Conservation (phyloP, 2,888 invertebrate genomes). For the Beris morrisii region DNA sequence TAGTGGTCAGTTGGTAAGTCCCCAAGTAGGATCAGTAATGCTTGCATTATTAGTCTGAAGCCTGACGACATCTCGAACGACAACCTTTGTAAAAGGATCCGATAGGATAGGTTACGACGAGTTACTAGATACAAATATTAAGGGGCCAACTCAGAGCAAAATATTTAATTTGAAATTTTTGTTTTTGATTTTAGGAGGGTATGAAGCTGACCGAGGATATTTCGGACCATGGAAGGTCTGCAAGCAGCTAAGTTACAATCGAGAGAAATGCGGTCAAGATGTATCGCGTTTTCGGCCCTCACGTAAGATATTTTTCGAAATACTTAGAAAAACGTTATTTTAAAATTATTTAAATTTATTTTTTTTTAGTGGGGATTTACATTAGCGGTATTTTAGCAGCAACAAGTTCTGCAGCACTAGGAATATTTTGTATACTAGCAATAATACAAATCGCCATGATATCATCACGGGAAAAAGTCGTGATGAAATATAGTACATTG, state of each 20-base stretch:
- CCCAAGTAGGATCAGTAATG: no score
- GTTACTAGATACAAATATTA: no score
- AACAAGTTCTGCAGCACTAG: constrained; percentile 72
- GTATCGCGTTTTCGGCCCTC: constrained; percentile 77
- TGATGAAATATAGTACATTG: constrained; percentile 74
- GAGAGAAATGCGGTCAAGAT: constrained; percentile 79
- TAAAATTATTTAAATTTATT: background rate
- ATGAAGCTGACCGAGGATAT: constrained; percentile 76
- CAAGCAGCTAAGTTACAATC: constrained; percentile 76
- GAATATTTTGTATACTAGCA: constrained; percentile 76
- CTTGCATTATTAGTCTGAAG: no score
- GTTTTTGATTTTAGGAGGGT: constrained; percentile 60
- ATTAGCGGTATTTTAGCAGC: constrained; percentile 79
- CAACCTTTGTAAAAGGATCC: no score
- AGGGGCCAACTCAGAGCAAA: no score
- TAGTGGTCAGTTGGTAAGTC: no score
- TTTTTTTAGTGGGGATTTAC: constrained; percentile 72
- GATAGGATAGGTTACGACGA: no score
- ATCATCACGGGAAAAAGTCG: constrained; percentile 78
- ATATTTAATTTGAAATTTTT: no score
- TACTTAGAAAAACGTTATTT: constrained; percentile 1
- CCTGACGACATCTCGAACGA: no score
- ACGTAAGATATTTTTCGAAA: constrained; percentile 61
- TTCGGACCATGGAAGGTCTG: constrained; percentile 88
- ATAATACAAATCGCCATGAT: constrained; percentile 86